These are phyloP conservation scores for Colossoma macropomum DNA, from an alignment of 2,113 vertebrate genomes.

Conservation along the genomic window DNA sequence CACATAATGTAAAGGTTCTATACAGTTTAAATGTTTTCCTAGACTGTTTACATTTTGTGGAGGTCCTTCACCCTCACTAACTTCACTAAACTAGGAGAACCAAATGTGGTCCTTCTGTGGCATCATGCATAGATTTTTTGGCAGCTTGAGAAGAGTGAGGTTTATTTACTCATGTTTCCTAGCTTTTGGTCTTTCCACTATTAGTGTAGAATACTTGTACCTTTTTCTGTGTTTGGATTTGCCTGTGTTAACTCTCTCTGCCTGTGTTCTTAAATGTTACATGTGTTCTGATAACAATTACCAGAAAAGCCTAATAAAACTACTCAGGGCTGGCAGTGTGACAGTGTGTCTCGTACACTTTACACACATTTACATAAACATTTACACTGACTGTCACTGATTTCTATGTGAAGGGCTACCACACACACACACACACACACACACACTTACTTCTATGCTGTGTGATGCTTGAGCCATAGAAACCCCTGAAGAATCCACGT, in stretches of 20 bases:
- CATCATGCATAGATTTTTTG: too few relatives aligned
- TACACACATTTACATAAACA: not conserved
- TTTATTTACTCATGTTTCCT: not conserved
- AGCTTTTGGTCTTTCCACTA: not conserved
- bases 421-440: not conserved
- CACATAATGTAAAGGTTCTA: too few relatives aligned
- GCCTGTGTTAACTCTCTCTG: not conserved
- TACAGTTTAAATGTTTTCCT: too few relatives aligned
- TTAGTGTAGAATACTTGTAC: too few relatives aligned
- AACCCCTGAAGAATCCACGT: not conserved
- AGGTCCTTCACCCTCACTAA: too few relatives aligned
- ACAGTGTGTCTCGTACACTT: not conserved
- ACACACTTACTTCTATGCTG: conserved; percentile 14
- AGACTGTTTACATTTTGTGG: too few relatives aligned
- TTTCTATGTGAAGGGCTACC: not conserved
- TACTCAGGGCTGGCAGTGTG: not conserved
- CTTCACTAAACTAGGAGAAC: too few relatives aligned
- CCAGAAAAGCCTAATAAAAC: not conserved
- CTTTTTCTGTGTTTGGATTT: not conserved
- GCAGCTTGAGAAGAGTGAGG: too few relatives aligned
- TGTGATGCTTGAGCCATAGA: conserved; percentile 5
- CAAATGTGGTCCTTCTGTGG: too few relatives aligned
- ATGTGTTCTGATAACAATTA: not conserved
- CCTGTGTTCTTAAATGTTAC: not conserved
- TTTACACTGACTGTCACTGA: not conserved